Base-by-base conservation (phyloP, 1,140 invertebrate genomes). In the Lithobius niger region DNA sequence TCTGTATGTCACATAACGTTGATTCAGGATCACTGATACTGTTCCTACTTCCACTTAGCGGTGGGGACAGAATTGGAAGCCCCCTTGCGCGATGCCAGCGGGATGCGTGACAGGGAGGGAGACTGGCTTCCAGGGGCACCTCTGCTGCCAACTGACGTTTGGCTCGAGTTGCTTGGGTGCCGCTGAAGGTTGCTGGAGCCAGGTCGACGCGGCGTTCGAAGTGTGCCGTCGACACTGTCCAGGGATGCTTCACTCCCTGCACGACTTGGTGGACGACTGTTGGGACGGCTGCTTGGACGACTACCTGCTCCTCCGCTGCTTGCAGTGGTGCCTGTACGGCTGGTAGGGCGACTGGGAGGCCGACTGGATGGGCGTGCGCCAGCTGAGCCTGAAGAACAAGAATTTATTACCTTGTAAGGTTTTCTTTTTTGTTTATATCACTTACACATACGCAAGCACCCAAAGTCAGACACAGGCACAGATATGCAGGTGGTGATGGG, bases 231-330 rank as follows among this genome's bases (percentile, higher is more conserved):
- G 54, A 65, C 64, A 21, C 65, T 65, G 66, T 94, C 88, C 54
- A 94, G 74, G 21, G 88, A 92, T 45, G 91, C 78, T 63, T 88
- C 91, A 27, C 92, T 96, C 57, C 89, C 90, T 65, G 93, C 87
- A 65, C 91, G 81, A 66, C 90, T 94, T 21, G 89, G 86, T 61
- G 90, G 88, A 69, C 91, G 90, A 52, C 68, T 70, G 24, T 62
- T 61, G 4, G 66, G 67, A 3, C 66, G 57, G 53, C 65, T 65
- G 28, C 86, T 60, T 18, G 73, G 71, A 63, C 86, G 76, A 43
- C 86, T 89, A 31, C 81, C 79, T 6, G 48, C 24, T 18, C n/a
- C n/a, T n/a, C 86, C 76, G 43, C 86, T 88, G 28, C 81, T 79
- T 3, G 10, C 24, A 10, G 65, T 77, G 79, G 59, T 25, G 61